Conservation (phyloP, 1,140 invertebrate species). For the Bombus vancouverensis region DNA sequence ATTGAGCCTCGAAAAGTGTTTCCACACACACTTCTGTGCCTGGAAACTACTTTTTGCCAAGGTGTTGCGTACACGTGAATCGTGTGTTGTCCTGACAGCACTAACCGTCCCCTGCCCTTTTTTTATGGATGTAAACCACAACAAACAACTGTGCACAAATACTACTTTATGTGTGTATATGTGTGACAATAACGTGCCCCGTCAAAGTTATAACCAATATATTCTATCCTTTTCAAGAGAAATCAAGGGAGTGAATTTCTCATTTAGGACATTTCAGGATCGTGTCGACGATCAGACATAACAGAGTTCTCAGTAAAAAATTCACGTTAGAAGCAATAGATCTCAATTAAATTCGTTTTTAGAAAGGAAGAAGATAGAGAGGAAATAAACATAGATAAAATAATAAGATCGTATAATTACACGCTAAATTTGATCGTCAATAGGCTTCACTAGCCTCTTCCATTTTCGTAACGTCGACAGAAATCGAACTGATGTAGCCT, state of each 20-base stretch:
- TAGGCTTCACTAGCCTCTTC: no score
- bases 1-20: not conserved
- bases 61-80: conserved; percentile 19
- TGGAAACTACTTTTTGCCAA: not conserved
- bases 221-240: not conserved
- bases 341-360: no score
- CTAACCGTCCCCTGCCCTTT: not conserved
- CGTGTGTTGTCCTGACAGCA: not conserved
- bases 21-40: not conserved
- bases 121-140: conserved; percentile 43
- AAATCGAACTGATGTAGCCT: no score
- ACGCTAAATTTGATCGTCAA: no score
- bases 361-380: no score
- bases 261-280: not conserved
- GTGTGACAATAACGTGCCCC: conserved; percentile 16
- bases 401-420: no score
- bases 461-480: no score
- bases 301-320: not conserved
- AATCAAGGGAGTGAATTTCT: not conserved
- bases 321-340: no score
- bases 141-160: conserved; percentile 49
- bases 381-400: no score
- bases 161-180: conserved; percentile 34
- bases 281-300: no score
- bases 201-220: not conserved